Base-by-base conservation (phyloP, 1,140 invertebrate species). In the Phymastichus coffea region DNA sequence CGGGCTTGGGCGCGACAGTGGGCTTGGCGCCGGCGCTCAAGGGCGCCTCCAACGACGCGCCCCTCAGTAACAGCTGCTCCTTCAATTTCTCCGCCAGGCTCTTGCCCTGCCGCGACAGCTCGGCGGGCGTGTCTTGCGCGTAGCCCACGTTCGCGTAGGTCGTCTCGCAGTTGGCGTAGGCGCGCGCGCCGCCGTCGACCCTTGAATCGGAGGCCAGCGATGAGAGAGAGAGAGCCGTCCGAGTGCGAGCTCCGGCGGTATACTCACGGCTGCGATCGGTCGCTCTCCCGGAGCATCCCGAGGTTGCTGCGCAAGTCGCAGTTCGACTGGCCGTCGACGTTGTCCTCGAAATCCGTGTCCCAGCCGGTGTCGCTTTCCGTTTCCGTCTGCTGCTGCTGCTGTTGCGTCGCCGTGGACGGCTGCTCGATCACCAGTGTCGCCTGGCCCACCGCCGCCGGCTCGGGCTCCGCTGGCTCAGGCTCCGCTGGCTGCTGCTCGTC, bases 261-360 rank as follows among this genome's bases (percentile, higher is more conserved):
- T 8, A 12, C 28, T 33, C 28, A 12, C 28, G 12, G 28, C 28
- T 33, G 28, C 28, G 28, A n/a, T 43, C 30, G 56, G 19, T 66
- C 63, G 25, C 66, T 65, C 28, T 66, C 61, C 20, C 67, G 65
- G 61, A 71, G 69, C 17, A 69, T 35, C 47, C 60, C 63, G 1
- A 71, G 28, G 43, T 63, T 71, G 19, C 64, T 67, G 1, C 62
- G 57, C 30, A 71, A 71, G 12, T 65, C 63, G 0, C 48, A 25
- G 40, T 55, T 38, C 12, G 20, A 44, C 22, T 55, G 41, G 10
- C 61, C 49, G 14, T 51, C 65, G 0, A 49, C 52, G 4, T 68
- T 69, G 37, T 75, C 75, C 1, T 76, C 74, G n/a, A 77, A 79
- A 4, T 77, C 77, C 0, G 75, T 76, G 17, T 68, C 77, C 77